phyloP scores from a whole-genome alignment of 2,888 invertebrate genomes.

The Hermaeophaga mercurialis region DNA sequence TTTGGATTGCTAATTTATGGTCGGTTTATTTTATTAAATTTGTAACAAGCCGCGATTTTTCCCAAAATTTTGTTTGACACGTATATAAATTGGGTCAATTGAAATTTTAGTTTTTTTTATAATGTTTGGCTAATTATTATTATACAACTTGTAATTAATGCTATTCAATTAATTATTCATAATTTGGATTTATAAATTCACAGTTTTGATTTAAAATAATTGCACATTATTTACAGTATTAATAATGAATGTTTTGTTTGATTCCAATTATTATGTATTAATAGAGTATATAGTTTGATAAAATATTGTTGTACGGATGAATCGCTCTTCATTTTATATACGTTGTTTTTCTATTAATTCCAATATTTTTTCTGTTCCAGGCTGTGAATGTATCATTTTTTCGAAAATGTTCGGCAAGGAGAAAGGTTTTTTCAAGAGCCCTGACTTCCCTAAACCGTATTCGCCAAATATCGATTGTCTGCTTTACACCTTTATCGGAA shows the following conservation, averaged over 20 bases:
- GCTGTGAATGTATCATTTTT: slow-evolving; percentile 83
- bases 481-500: slow-evolving; percentile 82
- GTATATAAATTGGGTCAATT: slow-evolving; percentile 3
- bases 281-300: too few species aligned
- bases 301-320: too few species aligned
- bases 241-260: too few species aligned
- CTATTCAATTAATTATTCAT: too few species aligned
- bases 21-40: slow-evolving; percentile 16
- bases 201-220: too few species aligned
- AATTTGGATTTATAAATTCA: too few species aligned
- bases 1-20: slow-evolving; percentile 12
- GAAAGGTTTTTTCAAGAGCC: slow-evolving; percentile 81
- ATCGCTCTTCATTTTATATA: too few species aligned
- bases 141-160: too few species aligned
- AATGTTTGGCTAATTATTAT: too few species aligned
- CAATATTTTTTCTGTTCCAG: slow-evolving; percentile 60
- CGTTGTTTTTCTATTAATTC: neutral
- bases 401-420: slow-evolving; percentile 79
- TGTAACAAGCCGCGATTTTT: slow-evolving; percentile 12
- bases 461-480: slow-evolving; percentile 77
- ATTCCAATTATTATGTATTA: too few species aligned
- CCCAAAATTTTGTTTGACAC: slow-evolving; percentile 4
- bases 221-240: too few species aligned
- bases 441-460: slow-evolving; percentile 81
- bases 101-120: neutral